Percentiles rank a stretch among this genome's conserved stretches.
These are phyloP conservation scores for Ochlodes sylvanus DNA, from an alignment of 2,888 invertebrate species.

Conservation along the genomic window DNA sequence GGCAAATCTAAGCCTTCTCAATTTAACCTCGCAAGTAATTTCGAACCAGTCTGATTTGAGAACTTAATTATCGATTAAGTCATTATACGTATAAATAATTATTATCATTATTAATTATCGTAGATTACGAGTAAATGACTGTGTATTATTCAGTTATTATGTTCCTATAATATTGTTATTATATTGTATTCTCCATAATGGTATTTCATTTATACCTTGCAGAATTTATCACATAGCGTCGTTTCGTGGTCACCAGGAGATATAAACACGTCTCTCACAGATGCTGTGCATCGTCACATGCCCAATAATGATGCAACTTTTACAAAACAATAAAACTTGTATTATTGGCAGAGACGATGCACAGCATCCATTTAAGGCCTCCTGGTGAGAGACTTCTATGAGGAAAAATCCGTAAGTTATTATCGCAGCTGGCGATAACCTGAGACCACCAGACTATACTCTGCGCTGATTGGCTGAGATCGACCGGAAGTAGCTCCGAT, in stretches of 20 bases:
- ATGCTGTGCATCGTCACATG: constrained; percentile 35
- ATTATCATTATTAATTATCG: too few species aligned
- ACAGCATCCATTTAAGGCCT: constrained; percentile 8
- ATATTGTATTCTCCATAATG: neutral
- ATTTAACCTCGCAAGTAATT: constrained; percentile 9
- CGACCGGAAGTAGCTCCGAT: neutral
- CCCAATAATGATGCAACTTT: too few species aligned
- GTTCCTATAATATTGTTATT: too few species aligned
- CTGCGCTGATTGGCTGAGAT: neutral
- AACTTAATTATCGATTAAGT: neutral
- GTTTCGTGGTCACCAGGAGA: constrained; percentile 36
- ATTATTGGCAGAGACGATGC: too few species aligned
- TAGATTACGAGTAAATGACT: too few species aligned
- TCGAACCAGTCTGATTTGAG: neutral
- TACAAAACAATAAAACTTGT: too few species aligned
- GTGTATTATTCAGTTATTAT: too few species aligned
- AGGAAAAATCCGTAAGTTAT: neutral
- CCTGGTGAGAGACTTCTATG: too few species aligned
- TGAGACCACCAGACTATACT: neutral
- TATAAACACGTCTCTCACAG: constrained; percentile 38
- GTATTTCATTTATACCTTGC: neutral
- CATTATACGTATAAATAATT: too few species aligned
- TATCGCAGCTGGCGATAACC: neutral
- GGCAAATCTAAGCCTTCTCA: neutral
- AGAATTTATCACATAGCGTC: constrained; percentile 18